Percentiles rank a stretch among this genome's conserved stretches.
phyloP scores from a whole-genome alignment of 1,140 invertebrate species.

The Prorops nasuta region DNA sequence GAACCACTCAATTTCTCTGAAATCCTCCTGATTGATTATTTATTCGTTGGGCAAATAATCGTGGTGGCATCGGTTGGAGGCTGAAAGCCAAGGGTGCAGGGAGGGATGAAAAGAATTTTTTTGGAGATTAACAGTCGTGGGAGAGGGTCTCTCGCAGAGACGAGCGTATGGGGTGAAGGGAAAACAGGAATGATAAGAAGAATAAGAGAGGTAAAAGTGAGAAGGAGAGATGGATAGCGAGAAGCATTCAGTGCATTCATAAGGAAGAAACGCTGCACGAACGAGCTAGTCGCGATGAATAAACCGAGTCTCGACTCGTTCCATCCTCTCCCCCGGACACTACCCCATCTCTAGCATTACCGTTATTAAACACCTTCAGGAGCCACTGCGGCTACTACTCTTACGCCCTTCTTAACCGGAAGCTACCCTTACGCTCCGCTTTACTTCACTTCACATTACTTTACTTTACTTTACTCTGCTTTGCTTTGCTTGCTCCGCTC shows the following conservation, averaged over 20 bases:
- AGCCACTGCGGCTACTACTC: no score
- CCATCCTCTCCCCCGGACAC: constrained; percentile 23
- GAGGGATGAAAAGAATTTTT: no score
- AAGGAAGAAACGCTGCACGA: constrained; percentile 42
- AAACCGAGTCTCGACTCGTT: constrained; percentile 40
- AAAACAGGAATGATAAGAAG: constrained; percentile 5
- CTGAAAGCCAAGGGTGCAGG: no score
- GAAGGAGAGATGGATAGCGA: constrained; percentile 12
- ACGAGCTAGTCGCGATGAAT: constrained; percentile 41
- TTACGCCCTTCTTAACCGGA: no score
- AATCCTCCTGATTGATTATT: no score
- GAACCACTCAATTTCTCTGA: constrained; percentile 2
- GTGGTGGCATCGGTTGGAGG: no score
- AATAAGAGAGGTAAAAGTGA: constrained; percentile 6
- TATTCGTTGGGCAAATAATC: no score
- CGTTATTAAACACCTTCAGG: constrained; percentile 55
- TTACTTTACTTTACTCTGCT: no score
- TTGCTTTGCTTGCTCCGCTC: no score
- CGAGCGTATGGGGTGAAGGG: neutral
- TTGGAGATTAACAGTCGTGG: no score
- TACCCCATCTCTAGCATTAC: constrained; percentile 52
- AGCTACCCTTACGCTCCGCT: no score
- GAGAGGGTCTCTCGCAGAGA: neutral
- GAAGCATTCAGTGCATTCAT: constrained; percentile 50
- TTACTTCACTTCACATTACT: no score